phyloP scores from a whole-genome alignment of 1,140 invertebrate genomes.

The Drosophila gunungcola region DNA sequence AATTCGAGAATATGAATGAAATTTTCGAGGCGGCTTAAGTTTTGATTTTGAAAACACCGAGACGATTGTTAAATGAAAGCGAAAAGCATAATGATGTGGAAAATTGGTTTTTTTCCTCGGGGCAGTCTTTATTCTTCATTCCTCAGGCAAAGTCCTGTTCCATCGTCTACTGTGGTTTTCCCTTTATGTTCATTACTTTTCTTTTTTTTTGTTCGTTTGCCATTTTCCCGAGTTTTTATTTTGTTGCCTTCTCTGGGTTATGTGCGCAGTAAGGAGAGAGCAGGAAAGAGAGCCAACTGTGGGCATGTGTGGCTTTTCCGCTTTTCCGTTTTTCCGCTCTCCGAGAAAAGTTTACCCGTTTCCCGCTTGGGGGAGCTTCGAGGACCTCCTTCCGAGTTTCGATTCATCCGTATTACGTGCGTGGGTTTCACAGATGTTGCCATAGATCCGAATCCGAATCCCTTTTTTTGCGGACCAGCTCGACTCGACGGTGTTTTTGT shows the following conservation, averaged over 20 bases:
- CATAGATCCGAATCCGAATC: slow-evolving; percentile 6
- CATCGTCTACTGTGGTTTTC: slow-evolving; percentile 22
- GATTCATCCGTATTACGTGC: slow-evolving; percentile 48
- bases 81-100: slow-evolving; percentile 78
- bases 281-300: slow-evolving; percentile 1
- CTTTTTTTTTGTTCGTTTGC: slow-evolving; percentile 11
- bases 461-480: slow-evolving; percentile 11
- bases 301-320: slow-evolving; percentile 20
- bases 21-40: not conserved
- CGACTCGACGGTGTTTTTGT: slow-evolving; percentile 32
- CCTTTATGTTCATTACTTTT: slow-evolving; percentile 16
- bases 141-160: slow-evolving; percentile 35
- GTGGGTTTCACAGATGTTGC: slow-evolving; percentile 57
- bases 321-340: slow-evolving; percentile 11
- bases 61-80: slow-evolving; percentile 58
- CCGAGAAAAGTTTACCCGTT: slow-evolving; percentile 68
- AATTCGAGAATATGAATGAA: slow-evolving; percentile 23
- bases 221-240: slow-evolving; percentile 53
- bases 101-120: slow-evolving; percentile 67
- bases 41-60: slow-evolving; percentile 25
- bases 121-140: slow-evolving; percentile 9
- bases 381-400: slow-evolving; percentile 46
- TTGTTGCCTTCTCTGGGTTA: slow-evolving; percentile 81
- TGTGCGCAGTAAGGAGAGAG: slow-evolving; percentile 63
- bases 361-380: slow-evolving; percentile 30